A percentile compares a stretch with the other conserved stretches of the same genome.
Conservation (phyloP, 2,797 vertebrate genomes). For the Gymnothorax reevesii region DNA sequence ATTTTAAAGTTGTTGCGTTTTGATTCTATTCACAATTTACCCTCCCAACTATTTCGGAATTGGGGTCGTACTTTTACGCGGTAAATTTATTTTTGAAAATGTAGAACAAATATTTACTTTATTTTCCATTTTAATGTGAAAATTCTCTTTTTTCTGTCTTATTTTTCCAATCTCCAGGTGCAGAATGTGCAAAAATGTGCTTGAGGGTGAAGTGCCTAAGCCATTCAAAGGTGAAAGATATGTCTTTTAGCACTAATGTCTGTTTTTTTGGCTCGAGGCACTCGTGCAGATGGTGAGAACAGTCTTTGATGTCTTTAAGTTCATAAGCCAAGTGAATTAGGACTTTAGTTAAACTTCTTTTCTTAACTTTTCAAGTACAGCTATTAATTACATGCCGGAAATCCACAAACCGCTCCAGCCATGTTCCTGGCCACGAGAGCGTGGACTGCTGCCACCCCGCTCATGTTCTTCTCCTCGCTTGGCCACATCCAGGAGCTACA, state of each 20-base stretch:
- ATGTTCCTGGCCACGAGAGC: too few species aligned
- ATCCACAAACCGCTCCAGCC: too few species aligned
- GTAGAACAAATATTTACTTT: background rate
- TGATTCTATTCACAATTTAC: too few species aligned
- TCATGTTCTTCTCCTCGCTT: too few species aligned
- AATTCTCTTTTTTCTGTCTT: background rate
- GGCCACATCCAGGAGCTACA: too few species aligned
- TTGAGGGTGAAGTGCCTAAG: background rate
- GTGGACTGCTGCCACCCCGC: too few species aligned
- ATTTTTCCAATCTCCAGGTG: background rate
- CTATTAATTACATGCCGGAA: background rate
- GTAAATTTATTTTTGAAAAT: too few species aligned
- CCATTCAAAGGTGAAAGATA: background rate
- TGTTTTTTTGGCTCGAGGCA: background rate
- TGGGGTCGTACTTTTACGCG: too few species aligned
- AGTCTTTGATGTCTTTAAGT: background rate
- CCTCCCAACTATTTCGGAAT: too few species aligned
- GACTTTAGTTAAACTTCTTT: background rate
- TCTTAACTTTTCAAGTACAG: background rate
- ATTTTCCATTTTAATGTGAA: background rate
- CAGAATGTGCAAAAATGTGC: background rate
- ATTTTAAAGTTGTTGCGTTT: too few species aligned
- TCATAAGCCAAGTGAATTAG: background rate
- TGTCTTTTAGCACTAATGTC: background rate
- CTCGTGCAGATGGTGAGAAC: background rate